Conservation (phyloP, 2,113 vertebrate species). For the Sphyrna mokarran region DNA sequence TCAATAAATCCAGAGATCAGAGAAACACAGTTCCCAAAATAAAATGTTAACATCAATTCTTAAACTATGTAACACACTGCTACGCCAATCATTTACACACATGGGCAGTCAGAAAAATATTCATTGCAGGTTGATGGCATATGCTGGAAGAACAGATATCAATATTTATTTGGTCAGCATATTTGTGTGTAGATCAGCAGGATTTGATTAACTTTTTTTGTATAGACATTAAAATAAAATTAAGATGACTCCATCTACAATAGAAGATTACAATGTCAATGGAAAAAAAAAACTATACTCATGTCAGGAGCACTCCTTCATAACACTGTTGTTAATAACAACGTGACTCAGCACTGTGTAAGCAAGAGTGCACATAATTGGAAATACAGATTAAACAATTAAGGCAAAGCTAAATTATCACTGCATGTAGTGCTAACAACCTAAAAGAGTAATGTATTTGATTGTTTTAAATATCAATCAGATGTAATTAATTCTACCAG, state of each 20-base stretch:
- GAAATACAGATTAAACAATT: background rate
- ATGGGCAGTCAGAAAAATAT: background rate
- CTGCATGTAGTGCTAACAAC: background rate
- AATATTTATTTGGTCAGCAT: background rate
- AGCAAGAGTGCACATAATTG: background rate
- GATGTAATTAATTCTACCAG: background rate
- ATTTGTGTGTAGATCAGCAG: background rate
- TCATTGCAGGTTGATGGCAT: background rate
- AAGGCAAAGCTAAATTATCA: background rate
- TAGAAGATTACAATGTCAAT: background rate
- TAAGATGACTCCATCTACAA: background rate
- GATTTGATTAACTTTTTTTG: background rate
- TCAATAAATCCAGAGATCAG: background rate
- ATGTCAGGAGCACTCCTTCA: background rate
- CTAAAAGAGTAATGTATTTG: background rate
- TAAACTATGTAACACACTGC: background rate
- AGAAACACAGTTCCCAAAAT: background rate
- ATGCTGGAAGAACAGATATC: background rate
- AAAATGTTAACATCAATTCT: background rate
- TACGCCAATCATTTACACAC: background rate
- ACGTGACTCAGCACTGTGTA: background rate
- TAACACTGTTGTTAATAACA: background rate
- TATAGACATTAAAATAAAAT: background rate
- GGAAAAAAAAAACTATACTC: background rate
- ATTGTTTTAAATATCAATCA: background rate